Evolutionary conservation across 2,113 vertebrate species (phyloP).

Genomic region (Pica pica): DNA sequence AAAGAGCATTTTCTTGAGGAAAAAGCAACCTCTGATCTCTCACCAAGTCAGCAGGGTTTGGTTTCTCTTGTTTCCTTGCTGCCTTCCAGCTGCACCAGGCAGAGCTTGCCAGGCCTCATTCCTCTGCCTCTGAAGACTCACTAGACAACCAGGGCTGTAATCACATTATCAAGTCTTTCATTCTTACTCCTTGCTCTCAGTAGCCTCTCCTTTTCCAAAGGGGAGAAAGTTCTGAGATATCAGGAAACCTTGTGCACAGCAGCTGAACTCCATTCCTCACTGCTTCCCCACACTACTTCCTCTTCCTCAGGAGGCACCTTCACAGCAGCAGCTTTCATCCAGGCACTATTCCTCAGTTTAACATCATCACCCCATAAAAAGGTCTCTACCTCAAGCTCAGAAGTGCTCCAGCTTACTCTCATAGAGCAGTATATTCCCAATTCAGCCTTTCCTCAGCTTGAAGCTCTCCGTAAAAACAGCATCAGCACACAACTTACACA

Average conservation of each 20-base stretch:
- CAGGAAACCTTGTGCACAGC: background rate
- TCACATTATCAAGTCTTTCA: background rate
- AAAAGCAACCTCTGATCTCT: background rate
- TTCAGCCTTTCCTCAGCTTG: background rate
- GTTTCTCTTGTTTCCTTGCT: background rate
- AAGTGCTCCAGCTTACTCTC: background rate
- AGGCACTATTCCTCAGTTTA: background rate
- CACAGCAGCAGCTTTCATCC: background rate
- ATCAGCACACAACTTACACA: rapidly evolving
- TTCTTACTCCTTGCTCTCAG: background rate
- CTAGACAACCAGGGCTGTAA: background rate
- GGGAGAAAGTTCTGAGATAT: background rate
- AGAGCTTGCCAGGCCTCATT: background rate
- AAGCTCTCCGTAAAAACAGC: background rate
- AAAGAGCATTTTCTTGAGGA: background rate
- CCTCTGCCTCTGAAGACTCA: background rate
- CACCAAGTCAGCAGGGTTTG: background rate
- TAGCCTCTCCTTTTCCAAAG: background rate
- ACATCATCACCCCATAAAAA: background rate
- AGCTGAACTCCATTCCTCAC: background rate
- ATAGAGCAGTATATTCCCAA: background rate
- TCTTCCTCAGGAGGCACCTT: background rate
- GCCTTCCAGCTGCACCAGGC: background rate
- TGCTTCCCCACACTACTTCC: background rate
- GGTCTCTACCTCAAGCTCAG: background rate